Evolutionary conservation across 2,888 invertebrate genomes (phyloP), one percentile per base, ranked within the genome.

Genomic region (Trichopria drosophilae): DNA sequence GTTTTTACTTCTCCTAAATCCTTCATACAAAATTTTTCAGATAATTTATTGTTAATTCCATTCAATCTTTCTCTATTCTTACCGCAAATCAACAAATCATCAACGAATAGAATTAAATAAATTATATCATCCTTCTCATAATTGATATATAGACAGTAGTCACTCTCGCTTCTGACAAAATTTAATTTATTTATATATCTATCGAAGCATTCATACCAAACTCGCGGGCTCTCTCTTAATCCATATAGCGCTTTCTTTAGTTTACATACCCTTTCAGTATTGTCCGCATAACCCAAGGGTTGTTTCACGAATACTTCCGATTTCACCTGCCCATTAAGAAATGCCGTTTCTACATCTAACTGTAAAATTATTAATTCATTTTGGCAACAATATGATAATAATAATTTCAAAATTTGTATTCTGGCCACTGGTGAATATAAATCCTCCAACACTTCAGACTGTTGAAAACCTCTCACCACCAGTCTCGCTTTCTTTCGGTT

Each of bases 171-270:
- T 7, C 37, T 10, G 13, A 7, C 6, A 45, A 51, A 45, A 19
- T 12, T 37, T 39, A 45, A 29, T 15, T 18, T n/a, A 9, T 20
- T 9, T 12, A 51, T 13, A 24, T 36, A 51, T 19, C 41, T 16
- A 32, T 39, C 18, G n/a, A 47, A 47, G n/a, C 36, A 45, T 10
- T 51, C 40, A 24, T 40, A 51, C 46, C 40, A 48, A 13, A 37
- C 29, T 29, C 51, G 26, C 6, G 51, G 41, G 9, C 23, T 28
- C 23, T 48, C 34, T 22, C 19, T 34, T 10, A 50, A 23, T 28
- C 31, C 50, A 45, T 50, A 50, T 13, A 45, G n/a, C 13, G 37
- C 37, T 22, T 22, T 37, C 12, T 37, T 12, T 20, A 37, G n/a
- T 37, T 37, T 22, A 37, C 16, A 29, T 7, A 42, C 47, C 16